A percentile compares a stretch with the other conserved stretches of the same genome.
Evolutionary conservation across 2,888 invertebrate species (phyloP).

Genomic region (Oxytorus armatus): DNA sequence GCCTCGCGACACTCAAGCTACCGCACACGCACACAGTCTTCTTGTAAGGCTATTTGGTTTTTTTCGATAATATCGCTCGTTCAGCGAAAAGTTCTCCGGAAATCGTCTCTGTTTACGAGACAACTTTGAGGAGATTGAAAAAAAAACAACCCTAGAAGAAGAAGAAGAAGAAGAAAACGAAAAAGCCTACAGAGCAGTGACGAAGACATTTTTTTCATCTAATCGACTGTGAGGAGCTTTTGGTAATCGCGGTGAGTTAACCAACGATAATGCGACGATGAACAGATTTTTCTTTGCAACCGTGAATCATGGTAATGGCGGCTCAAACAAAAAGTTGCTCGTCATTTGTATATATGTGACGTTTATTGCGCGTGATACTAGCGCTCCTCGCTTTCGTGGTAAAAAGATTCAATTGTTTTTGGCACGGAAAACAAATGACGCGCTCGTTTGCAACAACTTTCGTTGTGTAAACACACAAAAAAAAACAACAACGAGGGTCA

Average conservation of each 20-base stretch:
- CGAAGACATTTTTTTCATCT: not conserved
- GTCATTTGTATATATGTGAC: too few relatives aligned
- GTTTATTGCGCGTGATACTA: too few relatives aligned
- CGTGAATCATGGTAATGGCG: too few relatives aligned
- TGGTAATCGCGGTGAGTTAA: not conserved
- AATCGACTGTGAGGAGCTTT: slow-evolving; percentile 8
- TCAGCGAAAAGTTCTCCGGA: not conserved
- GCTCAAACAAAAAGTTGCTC: too few relatives aligned
- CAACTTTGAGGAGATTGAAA: slow-evolving; percentile 1
- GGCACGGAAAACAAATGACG: too few relatives aligned
- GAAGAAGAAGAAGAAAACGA: not conserved
- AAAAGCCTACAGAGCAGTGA: not conserved
- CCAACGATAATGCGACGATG: not conserved
- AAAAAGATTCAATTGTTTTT: too few relatives aligned
- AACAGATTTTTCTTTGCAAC: not conserved
- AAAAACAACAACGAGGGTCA: too few relatives aligned
- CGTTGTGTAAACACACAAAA: too few relatives aligned
- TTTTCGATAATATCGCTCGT: not conserved
- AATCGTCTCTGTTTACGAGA: not conserved
- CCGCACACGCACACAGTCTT: slow-evolving; percentile 84
- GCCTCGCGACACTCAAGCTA: slow-evolving; percentile 82
- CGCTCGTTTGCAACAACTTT: too few relatives aligned
- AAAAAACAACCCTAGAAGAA: too few relatives aligned
- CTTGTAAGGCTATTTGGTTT: slow-evolving; percentile 81
- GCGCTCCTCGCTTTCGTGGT: too few relatives aligned